Conservation (phyloP, 1,140 invertebrate species). For the Zaprionus ghesquierei region DNA sequence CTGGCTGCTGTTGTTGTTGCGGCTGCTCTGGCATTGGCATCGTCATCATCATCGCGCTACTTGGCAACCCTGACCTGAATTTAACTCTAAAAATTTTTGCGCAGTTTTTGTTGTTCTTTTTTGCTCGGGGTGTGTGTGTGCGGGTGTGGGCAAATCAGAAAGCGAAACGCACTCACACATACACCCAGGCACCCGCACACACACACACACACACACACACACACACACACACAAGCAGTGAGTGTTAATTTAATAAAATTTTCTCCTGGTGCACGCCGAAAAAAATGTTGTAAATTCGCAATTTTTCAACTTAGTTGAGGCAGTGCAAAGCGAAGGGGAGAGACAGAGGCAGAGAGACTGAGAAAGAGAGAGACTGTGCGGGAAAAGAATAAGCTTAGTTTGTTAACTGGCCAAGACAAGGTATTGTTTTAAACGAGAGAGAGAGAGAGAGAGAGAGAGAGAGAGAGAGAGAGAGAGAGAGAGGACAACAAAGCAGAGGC, state of each 20-base stretch:
- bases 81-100: slow-evolving; percentile 66
- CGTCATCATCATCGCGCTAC: slow-evolving; percentile 54
- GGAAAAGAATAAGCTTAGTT: not conserved
- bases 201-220: slow-evolving; percentile 6
- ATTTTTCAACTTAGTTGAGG: slow-evolving; percentile 51
- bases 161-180: slow-evolving; percentile 24
- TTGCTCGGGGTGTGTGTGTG: slow-evolving; percentile 17
- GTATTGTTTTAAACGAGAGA: not conserved
- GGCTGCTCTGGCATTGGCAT: slow-evolving; percentile 45
- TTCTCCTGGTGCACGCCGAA: not conserved
- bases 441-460: not conserved
- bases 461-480: not conserved
- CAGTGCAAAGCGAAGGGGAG: not conserved
- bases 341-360: not conserved
- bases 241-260: slow-evolving; percentile 65
- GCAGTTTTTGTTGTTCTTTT: slow-evolving; percentile 28
- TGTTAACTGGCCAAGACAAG: not conserved
- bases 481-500: no score
- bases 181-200: slow-evolving; percentile 13
- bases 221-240: slow-evolving; percentile 17
- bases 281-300: slow-evolving; percentile 29
- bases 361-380: not conserved
- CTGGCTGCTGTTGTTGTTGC: slow-evolving; percentile 20
- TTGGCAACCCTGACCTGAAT: slow-evolving; percentile 70
- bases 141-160: slow-evolving; percentile 34